These are phyloP conservation scores for Mormyrus hasselquistii DNA, from an alignment of 2,797 vertebrate species.

Conservation along the genomic window DNA sequence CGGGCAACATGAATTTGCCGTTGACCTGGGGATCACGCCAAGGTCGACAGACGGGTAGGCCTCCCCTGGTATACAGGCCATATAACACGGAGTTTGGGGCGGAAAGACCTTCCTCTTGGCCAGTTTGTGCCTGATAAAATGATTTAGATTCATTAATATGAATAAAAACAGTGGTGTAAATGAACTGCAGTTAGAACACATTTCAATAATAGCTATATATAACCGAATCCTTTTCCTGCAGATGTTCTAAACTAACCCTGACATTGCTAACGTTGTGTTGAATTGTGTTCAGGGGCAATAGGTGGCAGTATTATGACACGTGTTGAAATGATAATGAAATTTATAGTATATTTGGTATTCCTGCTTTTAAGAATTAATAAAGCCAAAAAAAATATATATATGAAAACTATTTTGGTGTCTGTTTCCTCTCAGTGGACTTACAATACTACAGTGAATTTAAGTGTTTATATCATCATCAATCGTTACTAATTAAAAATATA, in stretches of 20 bases:
- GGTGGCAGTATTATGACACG: background rate
- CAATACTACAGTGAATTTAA: background rate
- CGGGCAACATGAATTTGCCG: background rate
- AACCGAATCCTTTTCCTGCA: background rate
- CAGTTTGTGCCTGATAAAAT: background rate
- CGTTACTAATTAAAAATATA: background rate
- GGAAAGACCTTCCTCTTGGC: background rate
- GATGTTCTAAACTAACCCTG: background rate
- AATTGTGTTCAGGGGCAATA: background rate
- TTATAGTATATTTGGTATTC: background rate
- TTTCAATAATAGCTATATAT: background rate
- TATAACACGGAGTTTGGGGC: background rate
- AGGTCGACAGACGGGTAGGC: background rate
- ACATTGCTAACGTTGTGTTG: background rate
- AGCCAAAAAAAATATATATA: background rate
- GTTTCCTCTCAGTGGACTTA: background rate
- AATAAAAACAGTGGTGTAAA: background rate
- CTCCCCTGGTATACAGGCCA: background rate
- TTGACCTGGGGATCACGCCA: background rate
- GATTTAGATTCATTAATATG: background rate
- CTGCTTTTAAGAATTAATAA: slow-evolving; percentile 3
- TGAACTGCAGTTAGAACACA: background rate
- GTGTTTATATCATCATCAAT: background rate
- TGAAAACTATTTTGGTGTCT: background rate
- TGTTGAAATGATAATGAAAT: background rate